Base-by-base conservation (phyloP, 92 coral and sea anemone genomes). In the Micromussa lordhowensis region DNA sequence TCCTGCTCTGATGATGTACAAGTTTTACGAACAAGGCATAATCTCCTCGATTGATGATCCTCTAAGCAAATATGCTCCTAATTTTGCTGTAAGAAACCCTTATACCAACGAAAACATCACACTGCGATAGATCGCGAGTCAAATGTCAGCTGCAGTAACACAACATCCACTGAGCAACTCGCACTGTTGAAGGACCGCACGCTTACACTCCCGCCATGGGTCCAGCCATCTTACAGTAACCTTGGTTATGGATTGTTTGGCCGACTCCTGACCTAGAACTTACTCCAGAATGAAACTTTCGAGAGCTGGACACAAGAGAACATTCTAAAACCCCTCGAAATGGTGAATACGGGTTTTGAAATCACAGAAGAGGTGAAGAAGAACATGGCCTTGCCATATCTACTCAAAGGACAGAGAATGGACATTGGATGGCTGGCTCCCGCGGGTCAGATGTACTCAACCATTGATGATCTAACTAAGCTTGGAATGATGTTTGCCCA, bases 141-240 rank as follows among this genome's bases (percentile, higher is more conserved):
- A 92, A 79, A 90, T 92, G 90, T 76, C 96, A 18, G 68, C 28
- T 94, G 96, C 68, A 35, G 44, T 19, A 84, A 81, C 19, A 94
- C 95, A 6, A 90, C 44, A n/a, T 82, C 95, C 10, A 21, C 77
- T 16, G 89, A 90, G 78, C 95, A 92, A 78, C 93, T 94, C 31
- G 87, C 78, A 19, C 32, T 89, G 59, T 87, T 94, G 48, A 78
- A 48, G 63, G 76, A 88, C 19, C 84, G 88, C 34, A 79, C 80
- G 30, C 90, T 94, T 9, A 90, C 92, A 2, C 80, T 89, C 2
- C 90, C 93, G 28, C 96, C 96, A 0, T 87, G 91, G 91, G 79
- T 90, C 21, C 61, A 58, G 36, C 96, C 96, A 18, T 94, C 95
- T 13, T 92, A 94, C 79, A 94, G 96, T 73, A 94, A 88, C 69